These are phyloP conservation scores for Augiades crinisus DNA, from an alignment of 2,888 invertebrate species.

Conservation along the genomic window DNA sequence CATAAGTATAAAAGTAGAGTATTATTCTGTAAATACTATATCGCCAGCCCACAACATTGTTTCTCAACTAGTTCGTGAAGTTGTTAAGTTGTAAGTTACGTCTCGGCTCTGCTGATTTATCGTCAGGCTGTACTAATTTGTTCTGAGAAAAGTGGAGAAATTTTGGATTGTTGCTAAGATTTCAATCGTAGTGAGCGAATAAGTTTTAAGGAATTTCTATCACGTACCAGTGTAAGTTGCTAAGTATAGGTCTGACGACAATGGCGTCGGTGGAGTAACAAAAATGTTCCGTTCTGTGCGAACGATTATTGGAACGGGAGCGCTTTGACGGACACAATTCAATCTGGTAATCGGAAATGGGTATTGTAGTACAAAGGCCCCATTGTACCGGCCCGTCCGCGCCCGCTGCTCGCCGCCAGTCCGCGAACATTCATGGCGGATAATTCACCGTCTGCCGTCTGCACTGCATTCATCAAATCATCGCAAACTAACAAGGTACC, in stretches of 20 bases:
- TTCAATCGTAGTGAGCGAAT: conserved; percentile 8
- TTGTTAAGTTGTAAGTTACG: conserved; percentile 11
- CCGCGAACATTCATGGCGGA: conserved; percentile 29
- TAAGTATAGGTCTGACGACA: conserved; percentile 26
- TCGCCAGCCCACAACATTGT: conserved; percentile 6
- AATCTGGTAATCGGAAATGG: conserved; percentile 81
- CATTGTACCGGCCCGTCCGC: conserved; percentile 50
- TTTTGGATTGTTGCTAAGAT: conserved; percentile 17
- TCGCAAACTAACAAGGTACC: conserved; percentile 16
- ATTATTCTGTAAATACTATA: neutral
- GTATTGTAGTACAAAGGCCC: conserved; percentile 76
- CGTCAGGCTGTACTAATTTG: conserved; percentile 17
- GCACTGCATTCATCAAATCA: conserved; percentile 23
- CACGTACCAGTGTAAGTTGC: conserved; percentile 19
- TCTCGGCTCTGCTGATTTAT: conserved; percentile 14
- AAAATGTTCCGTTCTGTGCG: conserved; percentile 41
- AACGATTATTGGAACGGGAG: conserved; percentile 57
- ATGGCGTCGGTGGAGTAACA: conserved; percentile 29
- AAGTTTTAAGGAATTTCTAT: conserved; percentile 23
- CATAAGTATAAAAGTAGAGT: neutral
- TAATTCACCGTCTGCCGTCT: conserved; percentile 19
- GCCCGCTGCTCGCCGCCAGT: conserved; percentile 21
- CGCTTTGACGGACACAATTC: conserved; percentile 71
- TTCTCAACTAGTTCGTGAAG: conserved; percentile 13
- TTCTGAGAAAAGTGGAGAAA: conserved; percentile 17